Conservation (phyloP, 2,888 invertebrate species). For the Meteorus cinctellus region DNA sequence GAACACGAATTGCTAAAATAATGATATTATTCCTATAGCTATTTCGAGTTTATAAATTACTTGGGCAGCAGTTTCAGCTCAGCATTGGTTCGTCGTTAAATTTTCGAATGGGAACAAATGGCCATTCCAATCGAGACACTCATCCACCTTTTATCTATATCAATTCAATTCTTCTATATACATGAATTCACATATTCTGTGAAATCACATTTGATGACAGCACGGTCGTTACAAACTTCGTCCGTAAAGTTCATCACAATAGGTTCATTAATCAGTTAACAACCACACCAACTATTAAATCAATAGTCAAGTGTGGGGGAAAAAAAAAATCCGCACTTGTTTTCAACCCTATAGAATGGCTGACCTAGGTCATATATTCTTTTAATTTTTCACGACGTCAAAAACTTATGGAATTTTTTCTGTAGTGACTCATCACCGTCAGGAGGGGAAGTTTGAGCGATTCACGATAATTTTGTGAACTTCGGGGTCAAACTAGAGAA, state of each 20-base stretch:
- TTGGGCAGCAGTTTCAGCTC: not conserved
- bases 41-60: constrained; percentile 11
- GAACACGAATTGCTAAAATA: not conserved
- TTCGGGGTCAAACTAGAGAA: no score
- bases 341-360: no score
- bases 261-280: constrained; percentile 1
- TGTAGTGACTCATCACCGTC: no score
- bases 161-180: constrained; percentile 5
- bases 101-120: not conserved
- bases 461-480: no score
- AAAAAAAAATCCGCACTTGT: no score
- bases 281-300: constrained; percentile 1
- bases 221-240: constrained; percentile 9
- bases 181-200: not conserved
- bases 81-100: constrained; percentile 4
- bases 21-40: not conserved
- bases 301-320: not conserved
- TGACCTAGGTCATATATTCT: no score
- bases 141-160: not conserved
- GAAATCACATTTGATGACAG: constrained; percentile 7
- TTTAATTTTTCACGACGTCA: no score
- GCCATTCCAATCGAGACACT: constrained; percentile 4
- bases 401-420: no score
- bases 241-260: constrained; percentile 2
- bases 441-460: no score